phyloP scores from a whole-genome alignment of 2,888 invertebrate genomes.

The Abscondita cerata region DNA sequence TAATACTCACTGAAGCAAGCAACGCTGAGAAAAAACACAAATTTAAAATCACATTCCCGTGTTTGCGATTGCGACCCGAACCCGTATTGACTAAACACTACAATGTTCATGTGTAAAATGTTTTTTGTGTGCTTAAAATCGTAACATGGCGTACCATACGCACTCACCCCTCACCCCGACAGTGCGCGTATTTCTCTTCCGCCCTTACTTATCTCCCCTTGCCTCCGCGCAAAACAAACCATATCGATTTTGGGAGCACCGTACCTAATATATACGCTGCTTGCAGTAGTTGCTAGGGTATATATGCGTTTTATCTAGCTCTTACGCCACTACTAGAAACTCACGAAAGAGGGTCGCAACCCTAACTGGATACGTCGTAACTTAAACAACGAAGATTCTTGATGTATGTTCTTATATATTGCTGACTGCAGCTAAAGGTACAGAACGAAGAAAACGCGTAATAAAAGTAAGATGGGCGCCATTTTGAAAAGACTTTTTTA shows the following conservation, averaged over 20 bases:
- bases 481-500: conserved; percentile 55
- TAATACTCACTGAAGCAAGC: conserved; percentile 30
- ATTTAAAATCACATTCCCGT: conserved; percentile 36
- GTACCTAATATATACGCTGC: conserved; percentile 54
- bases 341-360: conserved; percentile 28
- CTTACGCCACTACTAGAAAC: conserved; percentile 44
- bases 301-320: conserved; percentile 44
- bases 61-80: conserved; percentile 33
- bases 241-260: conserved; percentile 60
- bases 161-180: conserved; percentile 49
- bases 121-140: conserved; percentile 54
- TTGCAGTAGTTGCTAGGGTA: conserved; percentile 53
- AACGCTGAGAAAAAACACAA: conserved; percentile 28
- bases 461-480: conserved; percentile 55
- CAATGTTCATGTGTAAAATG: conserved; percentile 56
- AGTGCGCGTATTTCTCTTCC: conserved; percentile 52
- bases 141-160: conserved; percentile 59
- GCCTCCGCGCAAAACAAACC: conserved; percentile 58
- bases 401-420: conserved; percentile 53
- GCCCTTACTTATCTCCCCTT: conserved; percentile 48
- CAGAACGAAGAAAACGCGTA: conserved; percentile 47
- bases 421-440: conserved; percentile 45
- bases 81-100: conserved; percentile 54
- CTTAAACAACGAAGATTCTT: conserved; percentile 40
- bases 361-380: conserved; percentile 35